Base-by-base conservation (phyloP, 2,797 vertebrate species). In the Microctenopoma stevenorrisi region DNA sequence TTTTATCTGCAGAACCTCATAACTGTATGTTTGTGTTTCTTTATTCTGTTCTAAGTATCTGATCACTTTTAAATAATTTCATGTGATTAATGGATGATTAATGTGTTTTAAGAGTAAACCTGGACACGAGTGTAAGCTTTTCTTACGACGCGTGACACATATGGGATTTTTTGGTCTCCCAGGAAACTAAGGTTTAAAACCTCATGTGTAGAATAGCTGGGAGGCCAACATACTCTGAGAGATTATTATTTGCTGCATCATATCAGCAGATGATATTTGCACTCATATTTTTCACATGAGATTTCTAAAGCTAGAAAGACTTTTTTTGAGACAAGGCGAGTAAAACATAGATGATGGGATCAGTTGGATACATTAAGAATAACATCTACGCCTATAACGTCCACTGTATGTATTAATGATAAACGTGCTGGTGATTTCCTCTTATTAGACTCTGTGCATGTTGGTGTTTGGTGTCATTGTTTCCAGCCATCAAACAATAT, bases 381-480 rank as follows among this genome's bases (percentile, higher is more conserved):
- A 60, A 53, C 80, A 68, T 76, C 10, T 49, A 4, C 64, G 26
- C 13, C 64, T 70, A 25, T 57, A 33, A 69, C 52, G 51, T 72
- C 33, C 40, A 58, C 49, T 68, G 50, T 72, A 70, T 74, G 40
- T 60, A 7, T 60, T 53, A n/a, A 13, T 47, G 30, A 63, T 68
- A 28, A n/a, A 53, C 6, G 33, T 7, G 35, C 63, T 42, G 48
- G 66, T 72, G 7, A 47, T 68, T 76, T 69, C 51, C 28, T 66
- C 44, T 50, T 11, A 30, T 58, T 44, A 64, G 50, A 65, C 44
- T 64, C 22, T 49, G 58, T 64, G 37, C 56, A 16, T 53, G 73
- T 72, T 56, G 51, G 56, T 89, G 83, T 88, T 81, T 26, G 52
- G 38, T 71, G 70, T 75, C 72, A 73, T 87, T 89, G 87, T 90